Evolutionary conservation across 2,113 vertebrate species (phyloP).

Genomic region (Pelobates fuscus): DNA sequence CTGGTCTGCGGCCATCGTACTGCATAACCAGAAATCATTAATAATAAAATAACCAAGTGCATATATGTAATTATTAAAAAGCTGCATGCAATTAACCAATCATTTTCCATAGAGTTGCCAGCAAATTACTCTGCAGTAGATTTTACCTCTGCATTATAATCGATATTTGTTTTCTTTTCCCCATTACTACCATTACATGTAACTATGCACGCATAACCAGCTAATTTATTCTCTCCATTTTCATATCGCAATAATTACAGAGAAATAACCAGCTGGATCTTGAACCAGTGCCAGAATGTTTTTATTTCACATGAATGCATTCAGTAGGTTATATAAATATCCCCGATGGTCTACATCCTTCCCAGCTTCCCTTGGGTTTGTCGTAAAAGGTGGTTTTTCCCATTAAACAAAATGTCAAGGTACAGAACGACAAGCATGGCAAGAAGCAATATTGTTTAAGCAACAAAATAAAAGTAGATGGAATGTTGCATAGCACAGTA

Average conservation of each 20-base stretch:
- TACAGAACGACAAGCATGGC: too few species aligned
- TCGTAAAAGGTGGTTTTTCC: too few species aligned
- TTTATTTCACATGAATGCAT: constrained; percentile 14
- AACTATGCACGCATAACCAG: not conserved
- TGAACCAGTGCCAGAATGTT: not conserved
- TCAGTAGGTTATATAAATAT: not conserved
- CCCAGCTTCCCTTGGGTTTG: too few species aligned
- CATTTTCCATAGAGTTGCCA: constrained; percentile 41
- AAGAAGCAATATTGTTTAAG: too few species aligned
- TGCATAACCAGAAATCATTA: constrained; percentile 38
- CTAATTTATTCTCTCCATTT: constrained; percentile 15
- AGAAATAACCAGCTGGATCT: constrained; percentile 5
- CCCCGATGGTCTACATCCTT: too few species aligned
- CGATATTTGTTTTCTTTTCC: constrained; percentile 9
- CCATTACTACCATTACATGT: constrained; percentile 20
- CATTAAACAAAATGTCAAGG: too few species aligned
- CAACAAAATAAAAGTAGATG: too few species aligned
- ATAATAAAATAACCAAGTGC: constrained; percentile 38
- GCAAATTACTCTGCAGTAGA: constrained; percentile 13
- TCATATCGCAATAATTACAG: constrained; percentile 38
- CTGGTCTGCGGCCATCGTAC: constrained; percentile 28
- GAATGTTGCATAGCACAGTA: too few species aligned
- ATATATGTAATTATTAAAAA: constrained; percentile 49
- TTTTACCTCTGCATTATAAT: not conserved
- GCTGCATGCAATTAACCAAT: constrained; percentile 35